A percentile compares a stretch with the other conserved stretches of the same genome.
phyloP scores from a whole-genome alignment of 1,140 invertebrate species.

The Neodiprion fabricii region DNA sequence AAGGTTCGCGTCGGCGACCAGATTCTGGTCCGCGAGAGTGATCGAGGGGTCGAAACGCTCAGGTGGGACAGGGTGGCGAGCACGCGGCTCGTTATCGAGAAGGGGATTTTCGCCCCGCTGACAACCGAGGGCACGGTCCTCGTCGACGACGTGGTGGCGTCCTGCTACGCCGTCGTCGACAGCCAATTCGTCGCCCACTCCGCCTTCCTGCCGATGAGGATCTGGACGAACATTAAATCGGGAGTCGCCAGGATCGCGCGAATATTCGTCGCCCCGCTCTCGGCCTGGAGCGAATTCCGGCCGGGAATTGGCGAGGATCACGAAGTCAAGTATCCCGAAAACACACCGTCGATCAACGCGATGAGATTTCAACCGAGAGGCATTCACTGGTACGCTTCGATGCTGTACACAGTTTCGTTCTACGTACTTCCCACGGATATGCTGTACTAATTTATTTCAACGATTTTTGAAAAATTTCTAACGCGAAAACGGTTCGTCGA shows the following conservation, averaged over 20 bases:
- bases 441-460: constrained; percentile 35
- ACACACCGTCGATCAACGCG: constrained; percentile 29
- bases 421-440: constrained; percentile 69
- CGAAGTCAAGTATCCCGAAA: constrained; percentile 31
- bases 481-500: no score
- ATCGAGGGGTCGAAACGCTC: constrained; percentile 52
- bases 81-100: constrained; percentile 63
- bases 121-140: constrained; percentile 87
- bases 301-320: constrained; percentile 24
- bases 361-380: constrained; percentile 58
- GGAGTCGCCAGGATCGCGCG: constrained; percentile 28
- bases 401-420: constrained; percentile 76
- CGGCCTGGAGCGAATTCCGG: not conserved
- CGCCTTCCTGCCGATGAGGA: constrained; percentile 80
- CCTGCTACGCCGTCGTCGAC: constrained; percentile 92
- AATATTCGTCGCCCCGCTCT: constrained; percentile 25
- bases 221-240: constrained; percentile 55
- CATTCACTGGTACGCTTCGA: constrained; percentile 86
- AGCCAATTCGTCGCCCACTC: constrained; percentile 86
- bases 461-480: not conserved
- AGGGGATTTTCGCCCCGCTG: constrained; percentile 89
- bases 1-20: constrained; percentile 63
- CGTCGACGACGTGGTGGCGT: constrained; percentile 89
- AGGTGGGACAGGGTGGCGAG: constrained; percentile 69
- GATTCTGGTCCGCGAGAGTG: constrained; percentile 58